A percentile compares a stretch with the other conserved stretches of the same genome.
Conservation (phyloP, 2,113 vertebrate species). For the Zingel zingel region DNA sequence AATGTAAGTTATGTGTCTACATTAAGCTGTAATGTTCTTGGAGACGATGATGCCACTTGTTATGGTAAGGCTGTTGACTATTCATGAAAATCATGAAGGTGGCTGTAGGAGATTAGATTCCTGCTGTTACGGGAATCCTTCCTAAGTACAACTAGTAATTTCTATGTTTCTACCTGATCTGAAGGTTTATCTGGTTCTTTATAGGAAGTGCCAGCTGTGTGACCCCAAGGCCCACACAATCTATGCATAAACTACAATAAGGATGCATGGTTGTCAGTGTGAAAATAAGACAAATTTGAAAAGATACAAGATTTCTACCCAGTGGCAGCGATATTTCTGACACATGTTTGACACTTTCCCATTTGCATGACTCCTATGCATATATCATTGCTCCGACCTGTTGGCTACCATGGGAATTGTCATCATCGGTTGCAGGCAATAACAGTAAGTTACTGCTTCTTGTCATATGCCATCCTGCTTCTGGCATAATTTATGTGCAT, state of each 20-base stretch:
- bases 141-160: slow-evolving; percentile 71
- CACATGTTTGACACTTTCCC: slow-evolving; percentile 67
- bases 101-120: slow-evolving; percentile 70
- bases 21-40: slow-evolving; percentile 75
- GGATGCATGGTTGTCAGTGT: slow-evolving; percentile 62
- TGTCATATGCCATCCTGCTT: slow-evolving; percentile 75
- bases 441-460: slow-evolving; percentile 79
- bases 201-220: slow-evolving; percentile 74
- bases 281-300: slow-evolving; percentile 69
- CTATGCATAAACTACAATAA: slow-evolving; percentile 74
- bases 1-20: slow-evolving; percentile 77
- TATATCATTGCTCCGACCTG: slow-evolving; percentile 74
- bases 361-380: slow-evolving; percentile 79
- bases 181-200: slow-evolving; percentile 73
- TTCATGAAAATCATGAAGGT: slow-evolving; percentile 72
- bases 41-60: slow-evolving; percentile 71
- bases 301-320: slow-evolving; percentile 67
- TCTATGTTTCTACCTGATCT: slow-evolving; percentile 70
- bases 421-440: slow-evolving; percentile 75
- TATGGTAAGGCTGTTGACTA: slow-evolving; percentile 70
- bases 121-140: slow-evolving; percentile 68
- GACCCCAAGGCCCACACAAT: slow-evolving; percentile 68
- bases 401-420: slow-evolving; percentile 73
- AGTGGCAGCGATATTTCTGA: slow-evolving; percentile 70
- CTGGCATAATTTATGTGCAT: slow-evolving; percentile 74